These are phyloP conservation scores for Bergia puertoricense DNA, from an alignment of 92 coral and sea anemone species.

Conservation along the genomic window DNA sequence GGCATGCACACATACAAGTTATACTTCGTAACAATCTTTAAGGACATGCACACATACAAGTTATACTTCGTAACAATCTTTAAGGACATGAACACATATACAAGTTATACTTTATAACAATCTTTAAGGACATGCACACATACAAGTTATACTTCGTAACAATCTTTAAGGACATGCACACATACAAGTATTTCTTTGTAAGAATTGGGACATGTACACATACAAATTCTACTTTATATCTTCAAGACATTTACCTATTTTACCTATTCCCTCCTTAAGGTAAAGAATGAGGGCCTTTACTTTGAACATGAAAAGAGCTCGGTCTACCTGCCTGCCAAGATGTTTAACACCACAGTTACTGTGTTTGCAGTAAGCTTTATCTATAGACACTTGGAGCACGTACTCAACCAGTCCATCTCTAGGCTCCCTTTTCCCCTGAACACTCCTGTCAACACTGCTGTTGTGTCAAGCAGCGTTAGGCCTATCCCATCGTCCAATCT, in stretches of 20 bases:
- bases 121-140: too few species aligned
- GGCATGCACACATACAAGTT: too few species aligned
- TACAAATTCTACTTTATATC: too few species aligned
- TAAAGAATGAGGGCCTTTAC: constrained; percentile 16
- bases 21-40: too few species aligned
- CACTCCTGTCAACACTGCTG: not conserved
- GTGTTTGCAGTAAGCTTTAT: constrained; percentile 20
- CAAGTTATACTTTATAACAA: too few species aligned
- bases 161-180: too few species aligned
- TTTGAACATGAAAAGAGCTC: constrained; percentile 22
- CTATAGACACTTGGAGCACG: constrained; percentile 10
- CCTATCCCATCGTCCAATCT: constrained; percentile 11
- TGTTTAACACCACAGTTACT: not conserved
- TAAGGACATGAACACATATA: too few species aligned
- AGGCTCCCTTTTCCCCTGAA: not conserved
- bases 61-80: too few species aligned
- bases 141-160: too few species aligned
- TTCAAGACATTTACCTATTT: not conserved
- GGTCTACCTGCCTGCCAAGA: constrained; percentile 12
- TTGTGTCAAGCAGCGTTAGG: constrained; percentile 36
- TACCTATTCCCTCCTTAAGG: not conserved
- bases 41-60: too few species aligned
- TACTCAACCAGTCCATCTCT: constrained; percentile 8
- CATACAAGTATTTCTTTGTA: too few species aligned
- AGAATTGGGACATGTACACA: too few species aligned